Evolutionary conservation across 2,113 vertebrate species (phyloP).

Genomic region (Phycodurus eques): DNA sequence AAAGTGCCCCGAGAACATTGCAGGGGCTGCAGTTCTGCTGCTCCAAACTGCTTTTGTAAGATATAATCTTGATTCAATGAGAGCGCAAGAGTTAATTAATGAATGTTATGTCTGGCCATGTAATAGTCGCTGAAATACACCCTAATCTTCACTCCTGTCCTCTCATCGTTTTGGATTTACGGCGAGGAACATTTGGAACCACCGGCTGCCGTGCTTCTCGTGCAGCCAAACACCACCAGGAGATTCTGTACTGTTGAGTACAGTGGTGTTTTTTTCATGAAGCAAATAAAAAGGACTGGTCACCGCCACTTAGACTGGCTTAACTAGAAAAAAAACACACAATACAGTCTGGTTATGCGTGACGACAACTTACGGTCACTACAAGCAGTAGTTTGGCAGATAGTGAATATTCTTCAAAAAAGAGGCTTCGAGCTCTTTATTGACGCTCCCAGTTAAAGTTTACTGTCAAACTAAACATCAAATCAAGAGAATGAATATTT

Average conservation of each 20-base stretch:
- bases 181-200: slow-evolving; percentile 38
- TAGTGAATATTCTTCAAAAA: no score
- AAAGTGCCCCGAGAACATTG: slow-evolving; percentile 51
- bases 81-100: slow-evolving; percentile 60
- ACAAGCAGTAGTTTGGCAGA: no score
- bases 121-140: slow-evolving; percentile 60
- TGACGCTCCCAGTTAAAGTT: no score
- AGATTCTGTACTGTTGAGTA: neutral
- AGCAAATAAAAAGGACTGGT: neutral
- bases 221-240: slow-evolving; percentile 22
- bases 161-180: slow-evolving; percentile 63
- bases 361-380: no score
- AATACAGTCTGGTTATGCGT: neutral
- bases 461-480: no score
- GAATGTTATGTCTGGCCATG: slow-evolving; percentile 55
- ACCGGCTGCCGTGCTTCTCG: slow-evolving; percentile 17
- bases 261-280: neutral
- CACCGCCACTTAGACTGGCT: no score
- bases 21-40: slow-evolving; percentile 52
- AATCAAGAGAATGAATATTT: no score
- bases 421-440: no score
- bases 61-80: slow-evolving; percentile 52
- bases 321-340: neutral
- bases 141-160: slow-evolving; percentile 51
- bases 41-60: slow-evolving; percentile 49